phyloP scores from a whole-genome alignment of 2,113 vertebrate species.

The Redunca redunca region DNA sequence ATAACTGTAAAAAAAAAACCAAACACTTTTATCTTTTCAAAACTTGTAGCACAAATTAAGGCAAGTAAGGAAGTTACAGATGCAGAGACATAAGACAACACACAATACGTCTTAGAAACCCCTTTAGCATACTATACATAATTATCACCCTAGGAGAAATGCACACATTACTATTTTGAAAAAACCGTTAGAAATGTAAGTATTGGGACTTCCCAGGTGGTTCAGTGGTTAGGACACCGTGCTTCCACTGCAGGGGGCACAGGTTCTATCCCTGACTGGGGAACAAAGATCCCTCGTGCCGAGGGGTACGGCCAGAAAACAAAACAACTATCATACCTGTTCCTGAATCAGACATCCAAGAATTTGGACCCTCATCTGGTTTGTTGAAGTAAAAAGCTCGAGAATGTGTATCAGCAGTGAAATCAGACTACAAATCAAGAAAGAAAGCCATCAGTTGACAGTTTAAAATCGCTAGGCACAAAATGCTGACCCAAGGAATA shows the following conservation, averaged over 20 bases:
- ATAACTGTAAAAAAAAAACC: not conserved
- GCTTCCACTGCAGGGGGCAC: not conserved
- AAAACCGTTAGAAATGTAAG: not conserved
- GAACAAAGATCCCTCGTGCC: not conserved
- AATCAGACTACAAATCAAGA: constrained; percentile 79
- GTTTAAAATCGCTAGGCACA: not conserved
- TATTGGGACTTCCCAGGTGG: not conserved
- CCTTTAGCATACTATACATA: fast-evolving
- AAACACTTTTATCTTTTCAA: not conserved
- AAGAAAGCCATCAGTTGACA: not conserved
- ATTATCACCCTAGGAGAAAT: not conserved
- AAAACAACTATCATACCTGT: constrained; percentile 84
- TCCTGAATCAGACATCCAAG: constrained; percentile 83
- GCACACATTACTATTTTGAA: not conserved
- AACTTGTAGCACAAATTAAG: not conserved
- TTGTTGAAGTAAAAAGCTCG: constrained; percentile 84
- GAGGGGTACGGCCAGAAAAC: not conserved
- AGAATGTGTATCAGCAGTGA: constrained; percentile 69
- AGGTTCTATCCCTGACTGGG: not conserved
- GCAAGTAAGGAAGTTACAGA: not conserved
- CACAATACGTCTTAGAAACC: not conserved
- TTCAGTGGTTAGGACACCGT: not conserved
- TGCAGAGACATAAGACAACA: not conserved
- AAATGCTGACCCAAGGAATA: not conserved
- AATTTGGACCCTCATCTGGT: constrained; percentile 83